Evolutionary conservation across 35 echinoderm and acorn worm species (phyloP).

Genomic region (Apostichopus parvimensis): DNA sequence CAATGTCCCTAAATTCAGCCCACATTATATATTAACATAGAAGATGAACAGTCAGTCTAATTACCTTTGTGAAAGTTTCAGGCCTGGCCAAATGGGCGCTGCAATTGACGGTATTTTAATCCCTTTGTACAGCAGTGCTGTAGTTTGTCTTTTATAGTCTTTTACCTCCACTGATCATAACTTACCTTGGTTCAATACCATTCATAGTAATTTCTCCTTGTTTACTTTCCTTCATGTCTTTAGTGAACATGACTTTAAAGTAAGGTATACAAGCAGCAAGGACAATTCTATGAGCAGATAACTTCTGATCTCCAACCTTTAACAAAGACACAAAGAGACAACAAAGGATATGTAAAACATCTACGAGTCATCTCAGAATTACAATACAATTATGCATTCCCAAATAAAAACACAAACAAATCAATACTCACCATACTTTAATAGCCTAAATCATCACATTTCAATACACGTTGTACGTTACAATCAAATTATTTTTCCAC

Average conservation of each 20-base stretch:
- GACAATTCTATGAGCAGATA: slow-evolving; percentile 93
- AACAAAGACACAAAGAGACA: not conserved
- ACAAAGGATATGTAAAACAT: not conserved
- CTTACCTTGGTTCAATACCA: slow-evolving; percentile 96
- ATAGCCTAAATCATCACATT: too few species aligned
- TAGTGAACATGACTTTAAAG: slow-evolving; percentile 99
- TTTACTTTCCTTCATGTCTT: slow-evolving; percentile 98
- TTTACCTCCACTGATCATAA: not conserved
- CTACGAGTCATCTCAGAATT: too few species aligned
- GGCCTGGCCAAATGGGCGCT: too few species aligned
- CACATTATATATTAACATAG: too few species aligned
- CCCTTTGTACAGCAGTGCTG: not conserved
- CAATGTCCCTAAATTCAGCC: too few species aligned
- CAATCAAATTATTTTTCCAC: too few species aligned
- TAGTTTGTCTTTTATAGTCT: not conserved
- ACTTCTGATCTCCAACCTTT: slow-evolving; percentile 93
- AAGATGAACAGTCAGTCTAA: too few species aligned
- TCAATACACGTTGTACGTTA: too few species aligned
- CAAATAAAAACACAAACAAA: too few species aligned
- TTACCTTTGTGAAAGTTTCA: too few species aligned
- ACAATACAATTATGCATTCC: too few species aligned
- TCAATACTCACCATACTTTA: not conserved
- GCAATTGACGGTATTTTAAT: too few species aligned
- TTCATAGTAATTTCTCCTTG: slow-evolving; percentile 97
- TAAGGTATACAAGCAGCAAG: slow-evolving; percentile 95